phyloP scores from a whole-genome alignment of 2,113 vertebrate species.

The Pterocles orientalis region DNA sequence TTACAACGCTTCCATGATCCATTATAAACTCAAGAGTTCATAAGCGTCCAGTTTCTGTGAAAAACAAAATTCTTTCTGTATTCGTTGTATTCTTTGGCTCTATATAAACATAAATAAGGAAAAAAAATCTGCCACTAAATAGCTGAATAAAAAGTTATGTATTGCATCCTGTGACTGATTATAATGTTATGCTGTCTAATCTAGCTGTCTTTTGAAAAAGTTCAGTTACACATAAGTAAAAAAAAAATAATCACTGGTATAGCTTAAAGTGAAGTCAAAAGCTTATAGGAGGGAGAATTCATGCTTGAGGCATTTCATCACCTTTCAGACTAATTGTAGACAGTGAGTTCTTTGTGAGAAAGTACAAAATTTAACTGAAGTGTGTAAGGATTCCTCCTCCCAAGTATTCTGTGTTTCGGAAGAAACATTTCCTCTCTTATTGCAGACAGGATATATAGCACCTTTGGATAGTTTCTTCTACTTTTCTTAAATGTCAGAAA shows the following conservation, averaged over 20 bases:
- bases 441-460: conserved; percentile 62
- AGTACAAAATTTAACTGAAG: conserved; percentile 17
- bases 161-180: neutral
- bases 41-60: neutral
- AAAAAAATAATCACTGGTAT: neutral
- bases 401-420: conserved; percentile 25
- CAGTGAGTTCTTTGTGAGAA: neutral
- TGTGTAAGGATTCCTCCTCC: conserved; percentile 40
- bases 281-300: neutral
- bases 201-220: conserved; percentile 29
- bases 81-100: conserved; percentile 66
- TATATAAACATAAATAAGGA: conserved; percentile 65
- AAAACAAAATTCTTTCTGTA: neutral
- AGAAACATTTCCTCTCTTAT: conserved; percentile 9
- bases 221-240: conserved; percentile 8
- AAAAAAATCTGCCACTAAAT: neutral
- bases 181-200: neutral
- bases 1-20: neutral
- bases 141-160: neutral
- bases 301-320: neutral
- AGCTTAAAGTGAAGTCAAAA: conserved; percentile 5
- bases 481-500: conserved; percentile 12
- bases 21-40: neutral
- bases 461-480: conserved; percentile 52
- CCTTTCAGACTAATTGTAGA: conserved; percentile 2